Percentiles rank a stretch among this genome's conserved stretches.
Evolutionary conservation across 2,797 vertebrate species (phyloP).

Genomic region (Streptopelia turtur): DNA sequence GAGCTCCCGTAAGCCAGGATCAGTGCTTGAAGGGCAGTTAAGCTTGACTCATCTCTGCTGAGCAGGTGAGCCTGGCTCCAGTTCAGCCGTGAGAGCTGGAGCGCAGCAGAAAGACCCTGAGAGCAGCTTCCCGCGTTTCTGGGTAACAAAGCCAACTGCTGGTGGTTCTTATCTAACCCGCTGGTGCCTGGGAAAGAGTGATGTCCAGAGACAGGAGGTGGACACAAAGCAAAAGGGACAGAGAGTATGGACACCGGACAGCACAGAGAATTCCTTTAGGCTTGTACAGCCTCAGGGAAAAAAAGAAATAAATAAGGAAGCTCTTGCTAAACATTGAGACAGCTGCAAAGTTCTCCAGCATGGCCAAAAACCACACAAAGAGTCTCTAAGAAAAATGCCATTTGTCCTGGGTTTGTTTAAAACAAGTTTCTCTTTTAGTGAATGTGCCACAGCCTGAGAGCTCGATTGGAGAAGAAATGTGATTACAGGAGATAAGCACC

Average conservation of each 20-base stretch:
- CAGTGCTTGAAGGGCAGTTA: not conserved
- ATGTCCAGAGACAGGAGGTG: no score
- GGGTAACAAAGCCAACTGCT: not conserved
- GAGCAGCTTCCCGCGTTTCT: fast-evolving
- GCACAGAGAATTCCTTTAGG: not conserved
- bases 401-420: no score
- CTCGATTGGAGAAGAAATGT: not conserved
- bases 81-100: not conserved
- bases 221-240: not conserved
- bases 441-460: not conserved
- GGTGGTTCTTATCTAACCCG: no score
- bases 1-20: not conserved
- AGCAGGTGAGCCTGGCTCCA: not conserved
- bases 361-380: not conserved
- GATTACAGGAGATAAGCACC: not conserved
- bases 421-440: no score
- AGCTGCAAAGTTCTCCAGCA: not conserved
- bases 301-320: not conserved
- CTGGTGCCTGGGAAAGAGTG: no score
- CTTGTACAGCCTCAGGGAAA: not conserved
- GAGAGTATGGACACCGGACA: no score
- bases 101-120: not conserved
- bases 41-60: not conserved
- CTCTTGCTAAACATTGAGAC: not conserved
- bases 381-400: not conserved